These are phyloP conservation scores for Pao palembangensis DNA, from an alignment of 2,113 vertebrate species.

Conservation along the genomic window DNA sequence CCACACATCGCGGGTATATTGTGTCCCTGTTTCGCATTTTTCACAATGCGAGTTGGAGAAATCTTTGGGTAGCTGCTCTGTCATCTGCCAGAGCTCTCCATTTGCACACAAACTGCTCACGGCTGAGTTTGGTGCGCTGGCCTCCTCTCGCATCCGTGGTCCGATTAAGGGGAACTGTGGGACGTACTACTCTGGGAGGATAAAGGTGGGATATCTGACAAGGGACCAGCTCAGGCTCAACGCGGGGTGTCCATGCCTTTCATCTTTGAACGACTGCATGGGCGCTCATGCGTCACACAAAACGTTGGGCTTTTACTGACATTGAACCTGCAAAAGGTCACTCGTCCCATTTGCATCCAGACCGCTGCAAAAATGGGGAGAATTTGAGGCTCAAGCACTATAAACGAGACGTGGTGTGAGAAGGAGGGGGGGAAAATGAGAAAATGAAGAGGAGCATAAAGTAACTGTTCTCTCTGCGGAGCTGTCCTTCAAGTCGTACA, in stretches of 20 bases:
- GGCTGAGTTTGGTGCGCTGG: conserved; percentile 28
- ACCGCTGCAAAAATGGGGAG: conserved; percentile 22
- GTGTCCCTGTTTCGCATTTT: conserved; percentile 54
- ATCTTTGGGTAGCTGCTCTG: not conserved
- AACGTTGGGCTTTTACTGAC: conserved; percentile 33
- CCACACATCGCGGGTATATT: conserved; percentile 57
- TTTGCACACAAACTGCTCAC: not conserved
- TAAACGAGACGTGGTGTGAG: conserved; percentile 4
- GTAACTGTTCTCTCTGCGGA: conserved; percentile 46
- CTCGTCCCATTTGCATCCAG: conserved; percentile 38
- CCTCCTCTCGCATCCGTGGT: conserved; percentile 12
- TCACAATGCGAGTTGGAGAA: conserved; percentile 33
- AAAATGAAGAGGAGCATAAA: conserved; percentile 34
- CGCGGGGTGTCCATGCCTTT: conserved; percentile 50
- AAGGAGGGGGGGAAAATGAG: conserved; percentile 15
- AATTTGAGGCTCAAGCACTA: conserved; percentile 22
- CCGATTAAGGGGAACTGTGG: conserved; percentile 18
- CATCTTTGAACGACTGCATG: conserved; percentile 43
- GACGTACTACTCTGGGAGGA: conserved; percentile 36
- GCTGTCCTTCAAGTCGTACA: conserved; percentile 63
- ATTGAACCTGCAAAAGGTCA: conserved; percentile 56
- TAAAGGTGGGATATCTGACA: conserved; percentile 53
- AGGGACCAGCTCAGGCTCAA: conserved; percentile 44
- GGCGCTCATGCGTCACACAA: conserved; percentile 32
- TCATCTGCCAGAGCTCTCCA: no score